These are phyloP conservation scores for Ctena decussata DNA, from an alignment of 2,888 invertebrate genomes.

Conservation along the genomic window DNA sequence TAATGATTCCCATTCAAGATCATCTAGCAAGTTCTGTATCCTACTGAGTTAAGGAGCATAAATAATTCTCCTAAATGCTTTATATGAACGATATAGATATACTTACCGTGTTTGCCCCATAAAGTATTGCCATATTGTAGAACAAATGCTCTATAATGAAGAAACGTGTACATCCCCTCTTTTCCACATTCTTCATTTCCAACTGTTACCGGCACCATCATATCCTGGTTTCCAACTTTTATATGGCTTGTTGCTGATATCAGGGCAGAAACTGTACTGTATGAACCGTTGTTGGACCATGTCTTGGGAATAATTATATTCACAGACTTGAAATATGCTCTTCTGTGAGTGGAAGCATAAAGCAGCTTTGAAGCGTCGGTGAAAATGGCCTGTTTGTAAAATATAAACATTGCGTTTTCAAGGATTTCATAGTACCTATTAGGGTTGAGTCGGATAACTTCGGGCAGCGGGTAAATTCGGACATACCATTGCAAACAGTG, in stretches of 20 bases:
- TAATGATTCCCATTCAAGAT: too few relatives aligned
- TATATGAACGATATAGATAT: too few relatives aligned
- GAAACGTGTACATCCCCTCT: not conserved
- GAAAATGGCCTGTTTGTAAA: not conserved
- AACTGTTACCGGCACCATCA: not conserved
- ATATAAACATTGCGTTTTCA: too few relatives aligned
- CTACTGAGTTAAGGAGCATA: too few relatives aligned
- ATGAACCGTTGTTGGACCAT: not conserved
- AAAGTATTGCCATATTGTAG: not conserved
- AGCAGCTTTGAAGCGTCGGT: not conserved
- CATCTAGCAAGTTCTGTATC: too few relatives aligned
- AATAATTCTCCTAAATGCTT: too few relatives aligned
- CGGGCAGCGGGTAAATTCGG: too few relatives aligned
- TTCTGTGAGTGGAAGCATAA: not conserved
- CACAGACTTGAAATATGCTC: not conserved
- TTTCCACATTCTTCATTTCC: not conserved
- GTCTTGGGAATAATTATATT: not conserved
- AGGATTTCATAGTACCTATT: too few relatives aligned
- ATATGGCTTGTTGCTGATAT: not conserved
- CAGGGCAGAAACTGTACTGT: not conserved
- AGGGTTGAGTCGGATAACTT: too few relatives aligned
- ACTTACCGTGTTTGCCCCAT: not conserved
- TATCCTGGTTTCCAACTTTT: not conserved
- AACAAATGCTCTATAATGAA: not conserved
- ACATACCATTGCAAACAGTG: too few relatives aligned